Conservation (phyloP, 2,888 invertebrate genomes). For the Polyommatus iphigenia region DNA sequence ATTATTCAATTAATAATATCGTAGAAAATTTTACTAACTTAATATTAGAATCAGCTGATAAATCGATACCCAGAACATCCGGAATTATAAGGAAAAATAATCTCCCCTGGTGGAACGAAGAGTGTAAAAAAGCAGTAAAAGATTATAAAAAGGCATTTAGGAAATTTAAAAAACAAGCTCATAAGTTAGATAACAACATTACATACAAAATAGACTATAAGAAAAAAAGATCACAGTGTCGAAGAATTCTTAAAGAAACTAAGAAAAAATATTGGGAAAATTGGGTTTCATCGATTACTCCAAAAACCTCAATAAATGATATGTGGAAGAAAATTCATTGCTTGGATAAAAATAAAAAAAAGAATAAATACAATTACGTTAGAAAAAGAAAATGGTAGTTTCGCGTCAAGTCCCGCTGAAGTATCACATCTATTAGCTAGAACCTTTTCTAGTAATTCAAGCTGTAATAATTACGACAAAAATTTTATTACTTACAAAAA, state of each 20-base stretch:
- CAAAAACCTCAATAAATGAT: not conserved
- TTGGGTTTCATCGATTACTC: constrained; percentile 19
- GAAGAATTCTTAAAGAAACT: not conserved
- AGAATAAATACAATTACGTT: not conserved
- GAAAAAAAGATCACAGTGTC: not conserved
- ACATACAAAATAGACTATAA: not conserved
- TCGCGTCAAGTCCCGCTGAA: not conserved
- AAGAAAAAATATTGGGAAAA: not conserved
- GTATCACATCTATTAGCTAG: not conserved
- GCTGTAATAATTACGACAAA: not conserved
- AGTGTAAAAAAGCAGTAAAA: constrained; percentile 4
- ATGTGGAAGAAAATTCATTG: constrained; percentile 16
- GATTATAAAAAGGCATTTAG: not conserved
- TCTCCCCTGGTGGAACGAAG: constrained; percentile 10
- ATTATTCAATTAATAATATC: not conserved
- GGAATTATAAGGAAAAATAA: not conserved
- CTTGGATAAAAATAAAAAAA: constrained; percentile 11
- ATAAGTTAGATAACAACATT: constrained; percentile 1
- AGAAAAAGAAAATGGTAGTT: constrained; percentile 17
- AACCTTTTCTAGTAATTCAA: constrained; percentile 10
- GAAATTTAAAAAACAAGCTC: not conserved
- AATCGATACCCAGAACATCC: not conserved
- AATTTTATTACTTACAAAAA: constrained; percentile 8
- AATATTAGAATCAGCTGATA: constrained; percentile 4
- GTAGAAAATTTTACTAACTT: not conserved